These are phyloP conservation scores for Steinernema feltiae DNA, from an alignment of 1,140 invertebrate species.

Conservation along the genomic window DNA sequence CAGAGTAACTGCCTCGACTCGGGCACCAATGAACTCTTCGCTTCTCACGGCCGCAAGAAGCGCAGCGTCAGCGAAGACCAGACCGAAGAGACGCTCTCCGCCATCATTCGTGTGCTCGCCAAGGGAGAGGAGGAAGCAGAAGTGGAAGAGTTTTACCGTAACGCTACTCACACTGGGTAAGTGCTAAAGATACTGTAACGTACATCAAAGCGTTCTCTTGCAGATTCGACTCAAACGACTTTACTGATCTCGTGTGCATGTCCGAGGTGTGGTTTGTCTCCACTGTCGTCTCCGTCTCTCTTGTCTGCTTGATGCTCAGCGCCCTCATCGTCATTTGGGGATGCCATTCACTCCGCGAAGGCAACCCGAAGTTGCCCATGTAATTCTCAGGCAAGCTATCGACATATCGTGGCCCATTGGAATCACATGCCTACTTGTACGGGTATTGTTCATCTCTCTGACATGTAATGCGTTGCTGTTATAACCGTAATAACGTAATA, in stretches of 20 bases:
- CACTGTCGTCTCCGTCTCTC: slow-evolving; percentile 51
- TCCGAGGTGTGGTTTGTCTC: slow-evolving; percentile 54
- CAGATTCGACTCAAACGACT: neutral
- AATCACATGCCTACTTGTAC: slow-evolving; percentile 5
- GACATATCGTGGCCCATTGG: neutral
- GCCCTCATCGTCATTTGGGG: slow-evolving; percentile 57
- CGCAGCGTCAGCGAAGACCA: slow-evolving; percentile 34
- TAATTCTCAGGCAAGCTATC: slow-evolving; percentile 4
- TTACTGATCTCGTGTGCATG: neutral
- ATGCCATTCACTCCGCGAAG: slow-evolving; percentile 34
- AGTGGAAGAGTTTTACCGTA: slow-evolving; percentile 19
- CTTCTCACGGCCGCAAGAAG: slow-evolving; percentile 55
- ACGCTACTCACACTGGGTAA: slow-evolving; percentile 2
- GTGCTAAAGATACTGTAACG: neutral
- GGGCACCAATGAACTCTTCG: slow-evolving; percentile 56
- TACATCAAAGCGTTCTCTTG: too few species aligned
- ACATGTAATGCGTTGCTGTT: neutral
- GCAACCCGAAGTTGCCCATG: slow-evolving; percentile 13
- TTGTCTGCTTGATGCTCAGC: slow-evolving; percentile 50
- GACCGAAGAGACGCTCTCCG: slow-evolving; percentile 52
- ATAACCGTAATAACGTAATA: neutral
- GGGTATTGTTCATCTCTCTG: slow-evolving; percentile 1
- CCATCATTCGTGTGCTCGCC: slow-evolving; percentile 55
- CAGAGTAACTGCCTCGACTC: slow-evolving; percentile 57
- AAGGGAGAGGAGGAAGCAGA: slow-evolving; percentile 54